Percentiles rank a stretch among this genome's conserved stretches.
Evolutionary conservation across 1,140 invertebrate genomes (phyloP).

Genomic region (Scaptomyza hsui): DNA sequence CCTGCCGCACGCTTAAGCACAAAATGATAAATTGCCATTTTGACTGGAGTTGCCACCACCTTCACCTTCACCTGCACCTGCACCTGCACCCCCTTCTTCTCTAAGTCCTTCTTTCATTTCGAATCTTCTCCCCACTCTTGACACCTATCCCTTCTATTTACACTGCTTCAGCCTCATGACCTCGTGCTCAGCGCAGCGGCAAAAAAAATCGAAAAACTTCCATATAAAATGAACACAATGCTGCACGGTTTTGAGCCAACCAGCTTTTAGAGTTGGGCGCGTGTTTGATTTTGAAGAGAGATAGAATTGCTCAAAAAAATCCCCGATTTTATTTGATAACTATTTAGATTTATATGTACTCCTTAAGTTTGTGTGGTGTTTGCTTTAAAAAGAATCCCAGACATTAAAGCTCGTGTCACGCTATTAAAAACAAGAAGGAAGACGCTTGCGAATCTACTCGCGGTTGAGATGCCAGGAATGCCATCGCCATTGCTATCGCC

Average conservation of each 20-base stretch:
- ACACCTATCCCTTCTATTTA: constrained; percentile 8
- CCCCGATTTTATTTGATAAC: too few relatives aligned
- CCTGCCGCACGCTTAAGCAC: constrained; percentile 72
- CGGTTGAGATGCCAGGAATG: not conserved
- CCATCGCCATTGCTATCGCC: not conserved
- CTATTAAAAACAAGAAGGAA: not conserved
- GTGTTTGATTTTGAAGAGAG: not conserved
- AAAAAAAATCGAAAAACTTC: constrained; percentile 30
- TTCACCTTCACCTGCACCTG: not conserved
- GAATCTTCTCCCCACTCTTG: not conserved
- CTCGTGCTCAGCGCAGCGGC: constrained; percentile 52
- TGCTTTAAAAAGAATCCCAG: too few relatives aligned
- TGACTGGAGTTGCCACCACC: constrained; percentile 57
- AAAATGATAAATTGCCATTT: constrained; percentile 82
- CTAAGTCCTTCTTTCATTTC: not conserved
- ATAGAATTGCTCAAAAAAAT: too few relatives aligned
- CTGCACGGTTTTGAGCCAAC: constrained; percentile 9
- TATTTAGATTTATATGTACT: too few relatives aligned
- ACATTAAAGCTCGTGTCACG: not conserved
- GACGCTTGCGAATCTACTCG: not conserved
- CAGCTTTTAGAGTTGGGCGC: not conserved
- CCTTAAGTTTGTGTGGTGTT: too few relatives aligned
- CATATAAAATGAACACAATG: constrained; percentile 47
- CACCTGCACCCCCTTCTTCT: not conserved
- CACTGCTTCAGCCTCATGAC: constrained; percentile 19